A percentile compares a stretch with the other conserved stretches of the same genome.
Evolutionary conservation across 1,140 invertebrate genomes (phyloP).

Genomic region (Ericerus pela): DNA sequence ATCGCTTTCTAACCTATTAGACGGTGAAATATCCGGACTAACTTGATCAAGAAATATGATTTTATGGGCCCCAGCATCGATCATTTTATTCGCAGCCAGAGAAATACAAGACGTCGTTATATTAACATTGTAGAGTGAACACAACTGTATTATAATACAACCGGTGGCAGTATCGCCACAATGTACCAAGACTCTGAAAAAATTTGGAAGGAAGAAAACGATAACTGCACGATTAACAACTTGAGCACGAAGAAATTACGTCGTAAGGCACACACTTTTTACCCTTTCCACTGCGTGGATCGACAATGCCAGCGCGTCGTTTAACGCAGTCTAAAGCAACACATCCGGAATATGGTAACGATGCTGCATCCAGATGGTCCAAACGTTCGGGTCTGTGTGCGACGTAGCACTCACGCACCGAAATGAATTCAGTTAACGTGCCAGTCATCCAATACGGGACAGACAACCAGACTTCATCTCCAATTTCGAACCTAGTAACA

Average conservation of each 20-base stretch:
- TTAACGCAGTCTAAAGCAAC: slow-evolving; percentile 49
- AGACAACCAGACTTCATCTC: slow-evolving; percentile 43
- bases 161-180: slow-evolving; percentile 53
- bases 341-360: slow-evolving; percentile 52
- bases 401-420: slow-evolving; percentile 39
- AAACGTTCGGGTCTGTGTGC: slow-evolving; percentile 48
- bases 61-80: slow-evolving; percentile 40
- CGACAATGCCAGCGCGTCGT: slow-evolving; percentile 34
- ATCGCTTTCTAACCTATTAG: too few species aligned
- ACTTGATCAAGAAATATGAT: slow-evolving; percentile 33
- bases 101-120: slow-evolving; percentile 39
- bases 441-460: slow-evolving; percentile 41
- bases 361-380: slow-evolving; percentile 49
- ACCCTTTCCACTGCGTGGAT: slow-evolving; percentile 36
- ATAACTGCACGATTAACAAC: background rate
- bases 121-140: slow-evolving; percentile 48
- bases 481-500: slow-evolving; percentile 42
- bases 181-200: slow-evolving; percentile 46
- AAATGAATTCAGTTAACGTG: slow-evolving; percentile 43
- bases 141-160: slow-evolving; percentile 52
- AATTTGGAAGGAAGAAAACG: slow-evolving; percentile 14
- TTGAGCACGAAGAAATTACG: background rate
- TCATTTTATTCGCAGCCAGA: slow-evolving; percentile 36
- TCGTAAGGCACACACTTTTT: slow-evolving; percentile 36
- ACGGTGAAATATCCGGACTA: background rate